Conservation (phyloP, 2,797 vertebrate genomes). For the Hoplostethus atlanticus region DNA sequence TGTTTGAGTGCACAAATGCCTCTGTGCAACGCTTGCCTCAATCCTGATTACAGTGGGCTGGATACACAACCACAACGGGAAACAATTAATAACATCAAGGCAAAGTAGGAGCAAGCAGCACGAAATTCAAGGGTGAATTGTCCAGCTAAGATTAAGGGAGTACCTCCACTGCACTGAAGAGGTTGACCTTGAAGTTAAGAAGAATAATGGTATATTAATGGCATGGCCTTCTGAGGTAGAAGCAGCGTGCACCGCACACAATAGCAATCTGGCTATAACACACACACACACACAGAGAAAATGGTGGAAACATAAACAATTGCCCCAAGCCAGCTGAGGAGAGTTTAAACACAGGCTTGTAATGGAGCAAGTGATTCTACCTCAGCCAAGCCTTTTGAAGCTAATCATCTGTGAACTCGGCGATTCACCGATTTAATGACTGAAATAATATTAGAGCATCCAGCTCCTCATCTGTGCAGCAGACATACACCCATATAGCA, state of each 20-base stretch:
- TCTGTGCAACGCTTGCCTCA: slow-evolving; percentile 46
- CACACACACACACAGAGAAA: slow-evolving; percentile 50
- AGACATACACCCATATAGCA: slow-evolving; percentile 63
- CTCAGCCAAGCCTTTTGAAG: slow-evolving; percentile 82
- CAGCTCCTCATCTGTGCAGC: slow-evolving; percentile 83
- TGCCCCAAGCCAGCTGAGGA: slow-evolving; percentile 73
- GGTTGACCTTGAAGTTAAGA: slow-evolving; percentile 61
- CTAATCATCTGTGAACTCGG: slow-evolving; percentile 86
- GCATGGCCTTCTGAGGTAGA: slow-evolving; percentile 39
- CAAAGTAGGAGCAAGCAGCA: slow-evolving; percentile 51
- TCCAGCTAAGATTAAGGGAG: slow-evolving; percentile 1
- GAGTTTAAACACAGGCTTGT: slow-evolving; percentile 81
- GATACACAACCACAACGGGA: slow-evolving; percentile 68
- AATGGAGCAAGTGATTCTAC: slow-evolving; percentile 86
- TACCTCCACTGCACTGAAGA: slow-evolving; percentile 43
- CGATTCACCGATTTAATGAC: slow-evolving; percentile 82
- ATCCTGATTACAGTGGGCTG: slow-evolving; percentile 65
- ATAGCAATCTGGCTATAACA: slow-evolving; percentile 64
- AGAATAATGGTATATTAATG: slow-evolving; percentile 54
- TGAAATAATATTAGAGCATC: slow-evolving; percentile 83
- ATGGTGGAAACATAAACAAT: slow-evolving; percentile 83
- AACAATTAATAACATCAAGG: slow-evolving; percentile 70
- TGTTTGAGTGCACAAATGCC: slow-evolving; percentile 35
- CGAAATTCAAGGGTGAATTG: slow-evolving; percentile 9
- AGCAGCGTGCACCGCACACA: slow-evolving; percentile 48